A percentile compares a stretch with the other conserved stretches of the same genome.
Conservation (phyloP, 2,113 vertebrate species). For the Lucifuga dentata region DNA sequence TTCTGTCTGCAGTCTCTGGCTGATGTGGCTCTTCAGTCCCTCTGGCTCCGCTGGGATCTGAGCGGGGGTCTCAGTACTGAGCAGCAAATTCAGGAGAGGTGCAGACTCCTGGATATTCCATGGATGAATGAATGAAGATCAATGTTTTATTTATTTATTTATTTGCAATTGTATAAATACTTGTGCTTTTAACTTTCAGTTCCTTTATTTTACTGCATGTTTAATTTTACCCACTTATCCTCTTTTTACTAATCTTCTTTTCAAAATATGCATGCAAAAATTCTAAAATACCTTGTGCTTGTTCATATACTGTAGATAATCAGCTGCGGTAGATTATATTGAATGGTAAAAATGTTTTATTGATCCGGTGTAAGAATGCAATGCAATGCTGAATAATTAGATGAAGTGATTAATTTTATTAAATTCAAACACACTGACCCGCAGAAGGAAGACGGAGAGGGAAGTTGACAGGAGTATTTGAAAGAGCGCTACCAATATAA, state of each 20-base stretch:
- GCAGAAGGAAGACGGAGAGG: not conserved
- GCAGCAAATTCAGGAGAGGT: conserved; percentile 87
- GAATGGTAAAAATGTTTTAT: too few species aligned
- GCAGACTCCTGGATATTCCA: conserved; percentile 81
- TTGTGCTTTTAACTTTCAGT: not conserved
- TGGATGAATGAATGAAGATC: not conserved
- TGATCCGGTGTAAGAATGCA: too few species aligned
- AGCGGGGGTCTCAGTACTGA: conserved; percentile 79
- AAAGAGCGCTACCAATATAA: not conserved
- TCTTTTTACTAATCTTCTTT: too few species aligned
- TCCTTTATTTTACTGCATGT: not conserved
- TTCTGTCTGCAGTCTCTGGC: conserved; percentile 91
- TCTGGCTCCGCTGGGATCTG: conserved; percentile 71
- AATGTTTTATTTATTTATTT: not conserved
- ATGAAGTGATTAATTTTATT: not conserved
- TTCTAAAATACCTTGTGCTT: too few species aligned
- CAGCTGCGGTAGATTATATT: too few species aligned
- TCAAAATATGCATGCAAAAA: too few species aligned
- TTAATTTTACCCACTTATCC: too few species aligned
- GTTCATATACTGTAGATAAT: too few species aligned
- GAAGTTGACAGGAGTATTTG: conserved; percentile 1
- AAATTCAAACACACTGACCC: conserved; percentile 9
- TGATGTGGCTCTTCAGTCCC: conserved; percentile 82
- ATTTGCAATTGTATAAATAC: not conserved
- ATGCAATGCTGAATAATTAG: too few species aligned